Conservation (phyloP, 2,888 invertebrate genomes). For the Glyphotaelius pellucidus region DNA sequence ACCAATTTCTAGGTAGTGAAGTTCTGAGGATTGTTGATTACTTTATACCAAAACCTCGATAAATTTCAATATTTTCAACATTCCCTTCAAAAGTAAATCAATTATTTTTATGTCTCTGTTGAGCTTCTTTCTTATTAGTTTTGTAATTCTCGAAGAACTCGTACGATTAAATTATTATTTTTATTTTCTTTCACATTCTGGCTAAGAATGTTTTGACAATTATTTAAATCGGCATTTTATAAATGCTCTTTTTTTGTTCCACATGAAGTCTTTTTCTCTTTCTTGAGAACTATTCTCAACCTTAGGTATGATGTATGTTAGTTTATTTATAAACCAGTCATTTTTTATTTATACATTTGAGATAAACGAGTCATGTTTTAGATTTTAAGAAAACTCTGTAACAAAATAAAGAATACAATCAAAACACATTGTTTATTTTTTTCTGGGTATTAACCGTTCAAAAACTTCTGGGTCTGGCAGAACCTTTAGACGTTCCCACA, state of each 20-base stretch:
- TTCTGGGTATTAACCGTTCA: background rate
- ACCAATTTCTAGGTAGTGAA: slow-evolving; percentile 15
- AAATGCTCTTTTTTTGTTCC: slow-evolving; percentile 36
- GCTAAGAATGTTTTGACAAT: background rate
- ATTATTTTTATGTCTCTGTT: background rate
- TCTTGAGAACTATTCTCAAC: background rate
- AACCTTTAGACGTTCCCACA: background rate
- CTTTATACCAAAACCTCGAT: slow-evolving; percentile 7
- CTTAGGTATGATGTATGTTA: slow-evolving; percentile 30
- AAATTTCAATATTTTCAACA: background rate
- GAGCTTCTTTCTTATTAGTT: slow-evolving; percentile 3
- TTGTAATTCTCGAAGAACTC: background rate
- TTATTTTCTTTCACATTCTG: background rate
- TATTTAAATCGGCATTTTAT: slow-evolving; percentile 29
- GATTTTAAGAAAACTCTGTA: slow-evolving; percentile 50
- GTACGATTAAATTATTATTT: background rate
- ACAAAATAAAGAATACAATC: slow-evolving; percentile 29
- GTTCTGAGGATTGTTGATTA: slow-evolving; percentile 13
- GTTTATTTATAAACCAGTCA: slow-evolving; percentile 39
- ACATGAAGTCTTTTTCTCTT: background rate
- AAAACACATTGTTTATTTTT: slow-evolving; percentile 36
- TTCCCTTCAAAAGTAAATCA: background rate
- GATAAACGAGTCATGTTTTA: slow-evolving; percentile 43
- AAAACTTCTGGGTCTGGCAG: background rate
- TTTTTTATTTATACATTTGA: slow-evolving; percentile 38